Base-by-base conservation (phyloP, 2,797 vertebrate genomes). In the Enteromius trimaculatus region DNA sequence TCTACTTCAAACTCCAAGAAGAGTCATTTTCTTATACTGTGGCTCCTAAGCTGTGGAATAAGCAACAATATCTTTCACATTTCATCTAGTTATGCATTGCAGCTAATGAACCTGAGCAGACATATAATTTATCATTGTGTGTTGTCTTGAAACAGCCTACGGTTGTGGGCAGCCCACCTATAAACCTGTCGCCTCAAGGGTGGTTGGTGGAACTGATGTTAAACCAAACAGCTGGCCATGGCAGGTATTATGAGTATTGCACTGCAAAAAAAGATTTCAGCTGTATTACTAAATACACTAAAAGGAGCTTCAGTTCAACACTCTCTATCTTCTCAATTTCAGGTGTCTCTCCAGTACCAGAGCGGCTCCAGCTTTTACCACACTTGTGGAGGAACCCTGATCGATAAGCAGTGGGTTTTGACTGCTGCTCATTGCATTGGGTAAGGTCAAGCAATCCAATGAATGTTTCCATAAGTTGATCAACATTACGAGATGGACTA, bases 381-480 rank as follows among this genome's bases (percentile, higher is more conserved):
- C 89, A 97, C 95, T 39, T 98, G 96, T 0, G 96, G 97, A 37
- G 96, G 92, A 23, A 94, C 93, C 75, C 95, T 97, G 91, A 95
- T 97, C 74, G 84, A 91, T 49, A 72, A 65, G 26, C 90, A 92
- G 83, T 98, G 96, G 97, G 96, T 97, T 26, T 8, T 97, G 88
- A 97, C 97, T 2, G 97, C 97, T 23, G 97, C 96, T 87, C 96
- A 97, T 91, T 97, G 97, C 92, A 96, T 97, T 88, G 88, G 95
- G 96, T 97, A 89, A 8, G 7, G 11, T 55, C 53, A 55, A 55
- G 3, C 9, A 55, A 14, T 37, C n/a, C 60, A 10, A 79, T 74
- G 29, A 74, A 55, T 31, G 13, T 6, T 51, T 64, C 10, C 16
- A 26, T 16, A 6, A 58, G n/a, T 65, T 65, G 34, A 75, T 68